phyloP scores from a whole-genome alignment of 1,140 invertebrate genomes.

The Pseudobourletiella spinata region DNA sequence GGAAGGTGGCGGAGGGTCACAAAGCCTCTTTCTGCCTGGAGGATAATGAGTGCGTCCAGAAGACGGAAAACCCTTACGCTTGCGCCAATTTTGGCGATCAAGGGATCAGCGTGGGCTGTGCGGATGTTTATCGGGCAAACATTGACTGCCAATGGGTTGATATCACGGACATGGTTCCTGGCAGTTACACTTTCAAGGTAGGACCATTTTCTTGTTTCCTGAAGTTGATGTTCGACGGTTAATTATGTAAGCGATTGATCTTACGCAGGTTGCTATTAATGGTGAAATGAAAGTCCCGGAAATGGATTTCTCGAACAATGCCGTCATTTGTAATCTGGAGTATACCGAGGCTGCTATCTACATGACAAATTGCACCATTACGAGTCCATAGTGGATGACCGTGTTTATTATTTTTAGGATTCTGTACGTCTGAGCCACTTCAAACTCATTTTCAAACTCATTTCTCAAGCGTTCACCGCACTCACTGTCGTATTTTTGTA shows the following conservation, averaged over 20 bases:
- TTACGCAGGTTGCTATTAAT: slow-evolving; percentile 70
- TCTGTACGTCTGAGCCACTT: no score
- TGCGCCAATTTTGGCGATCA: slow-evolving; percentile 92
- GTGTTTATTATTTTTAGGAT: no score
- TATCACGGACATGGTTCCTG: slow-evolving; percentile 75
- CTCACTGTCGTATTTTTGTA: no score
- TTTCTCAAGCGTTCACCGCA: no score
- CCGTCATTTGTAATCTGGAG: slow-evolving; percentile 66
- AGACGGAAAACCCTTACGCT: slow-evolving; percentile 60
- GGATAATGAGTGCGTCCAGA: slow-evolving; percentile 77
- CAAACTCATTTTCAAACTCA: no score
- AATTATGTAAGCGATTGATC: no score
- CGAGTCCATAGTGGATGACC: slow-evolving; percentile 60
- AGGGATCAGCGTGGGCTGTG: slow-evolving; percentile 88
- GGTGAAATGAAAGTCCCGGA: slow-evolving; percentile 79
- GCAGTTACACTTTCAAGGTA: slow-evolving; percentile 77
- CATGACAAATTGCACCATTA: slow-evolving; percentile 62
- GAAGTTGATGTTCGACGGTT: no score
- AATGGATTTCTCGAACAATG: slow-evolving; percentile 82
- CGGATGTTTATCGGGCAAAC: slow-evolving; percentile 85
- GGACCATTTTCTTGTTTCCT: slow-evolving; percentile 21
- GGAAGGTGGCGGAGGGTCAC: slow-evolving; percentile 81
- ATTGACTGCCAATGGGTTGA: slow-evolving; percentile 98
- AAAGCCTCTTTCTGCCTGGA: slow-evolving; percentile 96
- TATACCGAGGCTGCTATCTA: slow-evolving; percentile 64